phyloP scores from a whole-genome alignment of 2,113 vertebrate species.

The Urocolius indicus region DNA sequence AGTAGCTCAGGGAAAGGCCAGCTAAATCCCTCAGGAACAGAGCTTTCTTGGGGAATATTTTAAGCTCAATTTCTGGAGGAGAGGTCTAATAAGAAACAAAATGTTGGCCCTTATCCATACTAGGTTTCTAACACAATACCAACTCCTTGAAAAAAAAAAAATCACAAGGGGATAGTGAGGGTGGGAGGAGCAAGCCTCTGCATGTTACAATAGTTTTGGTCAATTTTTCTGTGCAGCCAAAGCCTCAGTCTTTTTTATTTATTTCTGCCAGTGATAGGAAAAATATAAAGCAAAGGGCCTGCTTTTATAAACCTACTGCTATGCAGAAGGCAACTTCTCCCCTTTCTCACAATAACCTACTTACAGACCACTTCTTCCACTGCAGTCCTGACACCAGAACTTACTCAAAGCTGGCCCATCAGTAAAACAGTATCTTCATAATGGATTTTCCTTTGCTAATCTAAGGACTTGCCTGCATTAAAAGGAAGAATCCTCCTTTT shows the following conservation, averaged over 20 bases:
- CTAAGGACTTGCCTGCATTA: not conserved
- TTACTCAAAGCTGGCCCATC: not conserved
- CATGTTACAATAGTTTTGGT: not conserved
- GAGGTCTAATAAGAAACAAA: not conserved
- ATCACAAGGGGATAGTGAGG: not conserved
- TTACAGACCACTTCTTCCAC: not conserved
- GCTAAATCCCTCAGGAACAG: not conserved
- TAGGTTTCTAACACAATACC: not conserved
- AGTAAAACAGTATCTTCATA: not conserved
- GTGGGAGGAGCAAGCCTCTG: rapidly evolving
- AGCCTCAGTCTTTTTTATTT: not conserved
- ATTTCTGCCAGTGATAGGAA: not conserved
- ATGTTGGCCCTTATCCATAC: not conserved
- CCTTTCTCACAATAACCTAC: not conserved
- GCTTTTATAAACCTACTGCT: not conserved
- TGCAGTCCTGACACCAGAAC: not conserved
- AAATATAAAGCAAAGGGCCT: not conserved
- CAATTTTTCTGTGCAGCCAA: not conserved
- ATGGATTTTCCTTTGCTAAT: not conserved
- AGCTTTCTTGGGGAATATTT: not conserved
- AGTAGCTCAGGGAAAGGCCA: not conserved
- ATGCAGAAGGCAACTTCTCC: not conserved
- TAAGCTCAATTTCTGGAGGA: not conserved
- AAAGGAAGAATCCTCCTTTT: not conserved
- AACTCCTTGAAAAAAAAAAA: not conserved